A percentile compares a stretch with the other conserved stretches of the same genome.
phyloP scores from a whole-genome alignment of 2,888 invertebrate genomes.

The Hartigia nigra region DNA sequence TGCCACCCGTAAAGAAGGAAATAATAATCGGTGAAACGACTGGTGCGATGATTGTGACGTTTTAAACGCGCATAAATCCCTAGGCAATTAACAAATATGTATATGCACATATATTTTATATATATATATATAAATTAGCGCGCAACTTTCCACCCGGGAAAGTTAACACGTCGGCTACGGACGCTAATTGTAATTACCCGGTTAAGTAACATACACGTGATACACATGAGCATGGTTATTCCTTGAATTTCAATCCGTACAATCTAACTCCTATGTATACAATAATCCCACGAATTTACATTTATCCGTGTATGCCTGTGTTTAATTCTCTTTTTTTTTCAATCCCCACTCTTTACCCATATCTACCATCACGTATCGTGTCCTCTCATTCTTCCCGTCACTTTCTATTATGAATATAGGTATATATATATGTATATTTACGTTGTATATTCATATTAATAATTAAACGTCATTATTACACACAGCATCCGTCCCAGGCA shows the following conservation, averaged over 20 bases:
- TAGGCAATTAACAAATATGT: background rate
- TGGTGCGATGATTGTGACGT: background rate
- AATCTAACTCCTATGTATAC: background rate
- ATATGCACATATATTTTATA: background rate
- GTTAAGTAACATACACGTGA: background rate
- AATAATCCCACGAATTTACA: background rate
- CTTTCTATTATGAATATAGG: background rate
- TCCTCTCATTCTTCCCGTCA: background rate
- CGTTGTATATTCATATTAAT: background rate
- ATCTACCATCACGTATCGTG: background rate
- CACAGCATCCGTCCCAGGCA: background rate
- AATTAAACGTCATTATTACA: background rate
- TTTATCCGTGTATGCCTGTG: background rate
- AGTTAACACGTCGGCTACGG: conserved; percentile 53
- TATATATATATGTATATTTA: background rate
- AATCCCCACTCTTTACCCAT: background rate
- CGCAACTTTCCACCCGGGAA: conserved; percentile 61
- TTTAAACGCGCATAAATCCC: background rate
- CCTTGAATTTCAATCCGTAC: background rate
- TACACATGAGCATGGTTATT: background rate
- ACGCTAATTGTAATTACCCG: background rate
- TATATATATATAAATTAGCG: background rate
- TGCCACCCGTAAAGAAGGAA: background rate
- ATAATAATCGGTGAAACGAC: background rate
- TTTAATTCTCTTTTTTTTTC: background rate